Percentiles rank a stretch among this genome's conserved stretches.
phyloP scores from a whole-genome alignment of 2,888 invertebrate species.

The Eupeodes luniger region DNA sequence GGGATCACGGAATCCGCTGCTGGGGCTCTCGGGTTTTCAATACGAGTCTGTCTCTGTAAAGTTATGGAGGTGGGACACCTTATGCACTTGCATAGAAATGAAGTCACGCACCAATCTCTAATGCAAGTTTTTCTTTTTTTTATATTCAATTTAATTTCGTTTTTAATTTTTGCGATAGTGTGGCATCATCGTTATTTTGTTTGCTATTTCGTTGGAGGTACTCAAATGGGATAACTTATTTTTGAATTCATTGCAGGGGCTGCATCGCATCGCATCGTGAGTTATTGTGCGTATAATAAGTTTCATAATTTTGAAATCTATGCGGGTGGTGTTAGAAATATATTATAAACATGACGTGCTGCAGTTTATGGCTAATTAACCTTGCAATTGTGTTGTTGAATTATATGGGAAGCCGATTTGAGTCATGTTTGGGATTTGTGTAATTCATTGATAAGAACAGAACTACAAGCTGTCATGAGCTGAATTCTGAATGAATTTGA shows the following conservation, averaged over 20 bases:
- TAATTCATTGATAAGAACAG: slow-evolving; percentile 35
- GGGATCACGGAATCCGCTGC: slow-evolving; percentile 50
- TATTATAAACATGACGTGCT: background rate
- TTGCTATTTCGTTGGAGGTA: too few relatives aligned
- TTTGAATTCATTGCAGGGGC: slow-evolving; percentile 29
- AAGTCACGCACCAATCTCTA: slow-evolving; percentile 75
- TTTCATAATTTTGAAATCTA: slow-evolving; percentile 15
- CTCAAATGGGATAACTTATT: background rate
- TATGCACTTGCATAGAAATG: slow-evolving; percentile 72
- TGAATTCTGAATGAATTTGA: slow-evolving; percentile 25
- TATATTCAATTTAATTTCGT: background rate
- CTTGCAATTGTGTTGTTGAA: slow-evolving; percentile 13
- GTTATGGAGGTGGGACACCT: slow-evolving; percentile 60
- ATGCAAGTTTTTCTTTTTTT: slow-evolving; percentile 57
- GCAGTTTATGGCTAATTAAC: slow-evolving; percentile 14
- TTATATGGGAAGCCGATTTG: slow-evolving; percentile 24
- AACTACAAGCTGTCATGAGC: slow-evolving; percentile 27
- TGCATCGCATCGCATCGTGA: too few relatives aligned
- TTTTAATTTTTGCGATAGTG: slow-evolving; percentile 5
- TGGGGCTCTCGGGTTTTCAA: background rate
- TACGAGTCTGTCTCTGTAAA: background rate
- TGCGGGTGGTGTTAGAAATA: slow-evolving; percentile 33
- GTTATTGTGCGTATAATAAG: background rate
- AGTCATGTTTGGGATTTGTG: slow-evolving; percentile 1
- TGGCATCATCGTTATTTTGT: slow-evolving; percentile 27